Evolutionary conservation across 2,797 vertebrate genomes (phyloP), one percentile per base, ranked within the genome.

Genomic region (Cuculus canorus): DNA sequence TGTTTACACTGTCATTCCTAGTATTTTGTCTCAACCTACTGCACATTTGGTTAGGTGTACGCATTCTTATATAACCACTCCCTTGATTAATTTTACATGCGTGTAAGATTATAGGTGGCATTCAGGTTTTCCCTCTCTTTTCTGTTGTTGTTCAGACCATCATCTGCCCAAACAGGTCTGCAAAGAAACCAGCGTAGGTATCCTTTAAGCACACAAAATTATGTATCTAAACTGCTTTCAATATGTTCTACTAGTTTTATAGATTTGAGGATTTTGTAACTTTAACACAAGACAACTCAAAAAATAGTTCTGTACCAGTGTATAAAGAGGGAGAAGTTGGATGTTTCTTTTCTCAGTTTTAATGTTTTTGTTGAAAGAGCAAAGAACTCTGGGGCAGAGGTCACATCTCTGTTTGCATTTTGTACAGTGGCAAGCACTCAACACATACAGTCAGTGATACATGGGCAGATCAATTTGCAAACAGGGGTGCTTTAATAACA

Each of bases 361-460:
- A 53, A n/a, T 84, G 48, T 21, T 78, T 75, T 80, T 88, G 45
- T 83, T 83, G 72, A 87, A 86, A 88, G 73, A 91, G 43, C 53
- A 87, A 82, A 80, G 57, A 57, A 43, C 32, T 85, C 18, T 88
- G 30, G 24, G 68, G 85, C 72, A 69, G 63, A 95, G 53, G 52
- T 70, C 77, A 35, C 54, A 33, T 61, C 89, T 92, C 33, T 61
- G 81, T 83, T 78, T 94, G 65, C 39, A 37, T 75, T 88, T 93
- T 92, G 66, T 78, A 73, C 79, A 70, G 87, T 77, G 72, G 57
- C 37, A 92, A 90, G 54, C 61, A 86, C 71, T 94, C 73, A 78
- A 25, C 64, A 60, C 53, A 23, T 66, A n/a, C n/a, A 50, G 59
- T 75, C 76, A 75, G 5, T 37, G 57, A 41, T 61, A 86, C 30